Conservation (phyloP, 2,113 vertebrate species). For the Trochalopteron elliotii region DNA sequence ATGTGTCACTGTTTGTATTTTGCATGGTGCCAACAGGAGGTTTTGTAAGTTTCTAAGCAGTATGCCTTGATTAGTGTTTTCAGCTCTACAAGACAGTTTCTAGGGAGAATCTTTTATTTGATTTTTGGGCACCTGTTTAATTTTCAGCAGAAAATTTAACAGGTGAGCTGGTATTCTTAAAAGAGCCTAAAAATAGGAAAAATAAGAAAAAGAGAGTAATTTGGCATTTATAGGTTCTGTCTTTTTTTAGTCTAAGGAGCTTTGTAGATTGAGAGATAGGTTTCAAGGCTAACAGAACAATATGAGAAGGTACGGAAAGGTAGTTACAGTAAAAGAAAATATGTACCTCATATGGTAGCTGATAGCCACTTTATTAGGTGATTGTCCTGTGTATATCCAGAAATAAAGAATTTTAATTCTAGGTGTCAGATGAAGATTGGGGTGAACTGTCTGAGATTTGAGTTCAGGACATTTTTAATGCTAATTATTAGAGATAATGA, state of each 20-base stretch:
- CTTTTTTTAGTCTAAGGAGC: neutral
- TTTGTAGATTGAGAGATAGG: neutral
- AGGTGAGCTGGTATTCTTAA: neutral
- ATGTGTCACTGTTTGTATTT: neutral
- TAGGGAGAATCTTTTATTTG: neutral
- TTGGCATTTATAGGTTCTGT: neutral
- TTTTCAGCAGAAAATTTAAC: neutral
- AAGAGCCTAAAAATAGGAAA: neutral
- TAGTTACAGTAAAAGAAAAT: neutral
- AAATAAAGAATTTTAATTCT: neutral
- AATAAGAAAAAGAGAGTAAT: neutral
- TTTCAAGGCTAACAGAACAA: neutral
- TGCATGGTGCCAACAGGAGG: neutral
- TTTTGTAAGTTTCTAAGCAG: neutral
- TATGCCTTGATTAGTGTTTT: neutral
- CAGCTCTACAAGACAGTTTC: neutral
- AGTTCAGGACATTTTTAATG: neutral
- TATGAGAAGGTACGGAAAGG: neutral
- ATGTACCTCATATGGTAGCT: neutral
- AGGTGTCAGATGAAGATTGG: neutral
- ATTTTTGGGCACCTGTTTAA: neutral
- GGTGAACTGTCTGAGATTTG: neutral
- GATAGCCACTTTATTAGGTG: neutral
- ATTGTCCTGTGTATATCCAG: neutral
- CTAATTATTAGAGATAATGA: neutral